Evolutionary conservation across 1,140 invertebrate species (phyloP).

Genomic region (Harlomillsia oculata): DNA sequence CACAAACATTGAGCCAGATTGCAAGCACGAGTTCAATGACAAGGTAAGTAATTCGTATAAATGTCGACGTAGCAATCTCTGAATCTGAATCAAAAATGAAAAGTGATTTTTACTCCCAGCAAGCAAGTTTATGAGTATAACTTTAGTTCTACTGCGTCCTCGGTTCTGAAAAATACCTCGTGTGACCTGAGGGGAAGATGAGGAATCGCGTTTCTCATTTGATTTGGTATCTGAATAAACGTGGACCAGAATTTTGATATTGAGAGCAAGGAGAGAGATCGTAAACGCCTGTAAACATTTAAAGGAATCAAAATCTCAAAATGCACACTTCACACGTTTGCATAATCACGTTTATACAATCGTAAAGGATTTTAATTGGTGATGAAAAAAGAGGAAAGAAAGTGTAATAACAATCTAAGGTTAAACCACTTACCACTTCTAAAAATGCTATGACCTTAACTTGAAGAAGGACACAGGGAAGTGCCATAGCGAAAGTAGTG

Average conservation of each 20-base stretch:
- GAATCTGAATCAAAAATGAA: conserved; percentile 2
- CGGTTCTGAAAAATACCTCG: not conserved
- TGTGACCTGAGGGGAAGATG: not conserved
- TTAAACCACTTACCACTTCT: conserved; percentile 5
- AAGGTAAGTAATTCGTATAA: conserved; percentile 18
- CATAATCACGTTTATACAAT: not conserved
- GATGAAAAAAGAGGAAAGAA: not conserved
- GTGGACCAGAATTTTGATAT: conserved; percentile 12
- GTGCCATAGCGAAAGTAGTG: not conserved
- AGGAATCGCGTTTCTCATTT: not conserved
- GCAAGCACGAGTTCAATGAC: conserved; percentile 14
- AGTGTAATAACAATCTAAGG: not conserved
- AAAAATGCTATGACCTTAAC: conserved; percentile 11
- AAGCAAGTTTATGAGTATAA: not conserved
- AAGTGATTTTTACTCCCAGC: not conserved
- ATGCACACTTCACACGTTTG: not conserved
- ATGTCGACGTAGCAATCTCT: conserved; percentile 1
- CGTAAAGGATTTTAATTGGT: not conserved
- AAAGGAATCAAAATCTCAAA: not conserved
- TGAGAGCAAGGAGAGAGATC: not conserved
- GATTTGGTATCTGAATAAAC: not conserved
- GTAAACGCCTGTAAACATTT: not conserved
- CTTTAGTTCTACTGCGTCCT: not conserved
- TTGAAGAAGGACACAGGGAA: not conserved
- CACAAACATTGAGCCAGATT: conserved; percentile 9